Percentiles rank a stretch among this genome's conserved stretches.
phyloP scores from a whole-genome alignment of 2,888 invertebrate genomes.

The Leptodirus hochenwartii region DNA sequence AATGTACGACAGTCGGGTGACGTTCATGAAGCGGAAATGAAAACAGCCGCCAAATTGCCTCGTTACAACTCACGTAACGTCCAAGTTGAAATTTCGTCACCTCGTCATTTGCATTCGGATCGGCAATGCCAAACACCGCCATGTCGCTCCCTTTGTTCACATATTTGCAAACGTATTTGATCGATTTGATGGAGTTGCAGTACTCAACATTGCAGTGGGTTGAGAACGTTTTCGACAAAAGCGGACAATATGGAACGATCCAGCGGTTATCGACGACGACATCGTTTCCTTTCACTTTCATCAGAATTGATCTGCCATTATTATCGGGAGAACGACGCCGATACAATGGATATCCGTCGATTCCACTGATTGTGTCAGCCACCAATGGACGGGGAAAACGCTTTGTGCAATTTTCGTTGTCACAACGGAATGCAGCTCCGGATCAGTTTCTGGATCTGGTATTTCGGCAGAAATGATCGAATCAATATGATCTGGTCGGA shows the following conservation, averaged over 20 bases:
- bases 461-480: constrained; percentile 19
- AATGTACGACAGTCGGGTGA: constrained; percentile 17
- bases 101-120: constrained; percentile 14
- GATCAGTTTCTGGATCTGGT: constrained; percentile 17
- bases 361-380: constrained; percentile 10
- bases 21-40: constrained; percentile 15
- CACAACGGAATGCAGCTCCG: constrained; percentile 15
- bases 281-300: constrained; percentile 12
- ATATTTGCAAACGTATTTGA: constrained; percentile 23
- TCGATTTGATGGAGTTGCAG: constrained; percentile 22
- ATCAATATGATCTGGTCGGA: constrained; percentile 19
- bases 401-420: constrained; percentile 18
- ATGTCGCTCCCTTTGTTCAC: constrained; percentile 14
- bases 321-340: constrained; percentile 15
- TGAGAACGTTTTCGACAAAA: constrained; percentile 14
- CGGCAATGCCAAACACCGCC: constrained; percentile 11
- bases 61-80: constrained; percentile 15
- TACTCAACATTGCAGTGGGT: constrained; percentile 20
- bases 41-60: constrained; percentile 16
- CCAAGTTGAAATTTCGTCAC: constrained; percentile 15
- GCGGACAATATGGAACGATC: constrained; percentile 21
- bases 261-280: constrained; percentile 19
- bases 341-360: constrained; percentile 19
- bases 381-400: constrained; percentile 12
- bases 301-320: constrained; percentile 13